Evolutionary conservation across 1,140 invertebrate species (phyloP).

Genomic region (Aphis craccivora): DNA sequence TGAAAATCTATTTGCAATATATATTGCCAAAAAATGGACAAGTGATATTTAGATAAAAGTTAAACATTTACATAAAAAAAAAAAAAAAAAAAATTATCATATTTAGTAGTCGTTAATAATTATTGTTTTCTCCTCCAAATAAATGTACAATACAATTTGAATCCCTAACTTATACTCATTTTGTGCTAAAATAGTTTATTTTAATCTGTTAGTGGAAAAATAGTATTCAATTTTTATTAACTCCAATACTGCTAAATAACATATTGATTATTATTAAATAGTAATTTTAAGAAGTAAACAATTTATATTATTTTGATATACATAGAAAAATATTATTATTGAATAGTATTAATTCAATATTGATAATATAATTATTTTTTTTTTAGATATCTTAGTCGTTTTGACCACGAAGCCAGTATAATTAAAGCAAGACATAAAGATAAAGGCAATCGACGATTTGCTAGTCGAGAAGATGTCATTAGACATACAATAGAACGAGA

Average conservation of each 20-base stretch:
- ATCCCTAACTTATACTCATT: neutral
- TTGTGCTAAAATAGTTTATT: neutral
- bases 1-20: too few species aligned
- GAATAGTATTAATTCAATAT: neutral
- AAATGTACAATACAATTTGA: neutral
- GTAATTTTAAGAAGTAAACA: neutral
- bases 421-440: slow-evolving; percentile 48
- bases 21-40: too few species aligned
- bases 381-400: slow-evolving; percentile 33
- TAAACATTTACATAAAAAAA: too few species aligned
- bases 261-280: neutral
- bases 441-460: slow-evolving; percentile 40
- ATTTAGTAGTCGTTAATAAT: too few species aligned
- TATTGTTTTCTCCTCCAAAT: neutral
- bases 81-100: too few species aligned
- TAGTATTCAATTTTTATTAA: too few species aligned
- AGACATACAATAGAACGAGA: slow-evolving; percentile 46
- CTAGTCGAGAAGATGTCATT: slow-evolving; percentile 44
- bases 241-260: too few species aligned
- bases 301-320: neutral
- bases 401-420: slow-evolving; percentile 33
- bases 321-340: neutral
- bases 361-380: neutral
- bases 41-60: too few species aligned
- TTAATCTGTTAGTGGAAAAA: neutral